Conservation (phyloP, 2,888 invertebrate genomes). For the Antheraea assamensis region DNA sequence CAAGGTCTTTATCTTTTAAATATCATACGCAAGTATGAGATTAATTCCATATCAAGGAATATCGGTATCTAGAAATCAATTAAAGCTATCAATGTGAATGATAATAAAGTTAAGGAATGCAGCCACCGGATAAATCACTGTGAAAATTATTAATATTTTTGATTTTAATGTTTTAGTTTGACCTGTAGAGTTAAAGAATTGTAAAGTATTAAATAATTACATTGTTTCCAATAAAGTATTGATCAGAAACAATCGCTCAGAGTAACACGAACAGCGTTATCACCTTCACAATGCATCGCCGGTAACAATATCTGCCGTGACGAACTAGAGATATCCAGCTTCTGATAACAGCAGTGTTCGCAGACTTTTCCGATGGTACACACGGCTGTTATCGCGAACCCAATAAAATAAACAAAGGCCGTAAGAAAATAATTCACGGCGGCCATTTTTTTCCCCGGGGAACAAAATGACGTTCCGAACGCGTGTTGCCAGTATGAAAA, state of each 20-base stretch:
- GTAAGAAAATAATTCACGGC: constrained; percentile 22
- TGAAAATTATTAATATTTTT: no score
- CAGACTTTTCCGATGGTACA: constrained; percentile 57
- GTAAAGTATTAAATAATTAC: not conserved
- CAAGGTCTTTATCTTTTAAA: not conserved
- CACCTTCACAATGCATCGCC: constrained; percentile 63
- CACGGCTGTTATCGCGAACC: constrained; percentile 45
- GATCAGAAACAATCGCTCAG: not conserved
- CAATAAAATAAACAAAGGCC: constrained; percentile 29
- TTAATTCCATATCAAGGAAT: not conserved
- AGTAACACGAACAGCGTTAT: constrained; percentile 42
- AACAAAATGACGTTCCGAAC: constrained; percentile 33
- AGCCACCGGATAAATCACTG: no score
- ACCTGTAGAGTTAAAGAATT: no score
- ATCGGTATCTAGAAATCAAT: not conserved
- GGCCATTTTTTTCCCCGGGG: constrained; percentile 27
- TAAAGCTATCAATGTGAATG: no score
- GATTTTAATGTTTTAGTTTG: no score
- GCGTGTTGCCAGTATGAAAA: constrained; percentile 44
- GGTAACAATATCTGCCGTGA: constrained; percentile 76
- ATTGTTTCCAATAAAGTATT: not conserved
- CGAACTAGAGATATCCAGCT: constrained; percentile 73
- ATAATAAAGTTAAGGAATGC: no score
- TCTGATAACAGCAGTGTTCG: constrained; percentile 74
- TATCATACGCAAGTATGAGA: not conserved